Evolutionary conservation across 92 coral and sea anemone genomes (phyloP).

Genomic region (Blastomussa wellsi): DNA sequence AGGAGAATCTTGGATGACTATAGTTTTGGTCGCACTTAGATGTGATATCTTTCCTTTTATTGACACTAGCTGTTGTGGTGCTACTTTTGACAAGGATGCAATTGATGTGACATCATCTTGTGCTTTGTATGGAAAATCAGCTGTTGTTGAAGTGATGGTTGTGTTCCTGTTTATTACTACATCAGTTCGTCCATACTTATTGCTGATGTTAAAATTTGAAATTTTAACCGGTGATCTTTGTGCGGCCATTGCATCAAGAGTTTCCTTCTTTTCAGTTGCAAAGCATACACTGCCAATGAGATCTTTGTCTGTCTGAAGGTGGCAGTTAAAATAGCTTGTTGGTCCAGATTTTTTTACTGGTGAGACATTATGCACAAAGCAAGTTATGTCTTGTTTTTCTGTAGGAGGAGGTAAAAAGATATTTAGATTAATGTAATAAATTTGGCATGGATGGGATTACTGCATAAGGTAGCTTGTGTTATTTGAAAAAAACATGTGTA

Average conservation of each 20-base stretch:
- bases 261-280: constrained; percentile 55
- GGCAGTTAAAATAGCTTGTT: constrained; percentile 60
- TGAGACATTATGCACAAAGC: constrained; percentile 59
- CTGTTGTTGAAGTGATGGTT: constrained; percentile 38
- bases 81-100: constrained; percentile 63
- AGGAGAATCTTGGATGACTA: constrained; percentile 38
- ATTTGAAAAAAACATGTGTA: constrained; percentile 35
- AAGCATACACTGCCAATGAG: constrained; percentile 50
- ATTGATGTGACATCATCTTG: constrained; percentile 47
- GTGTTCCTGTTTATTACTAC: constrained; percentile 55
- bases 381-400: constrained; percentile 41
- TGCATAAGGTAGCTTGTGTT: constrained; percentile 39
- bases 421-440: constrained; percentile 30
- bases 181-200: constrained; percentile 60
- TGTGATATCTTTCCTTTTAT: constrained; percentile 54
- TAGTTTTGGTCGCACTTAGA: constrained; percentile 46
- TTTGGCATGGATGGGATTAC: constrained; percentile 42
- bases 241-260: constrained; percentile 53
- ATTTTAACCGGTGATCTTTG: constrained; percentile 72
- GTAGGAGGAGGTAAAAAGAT: constrained; percentile 35
- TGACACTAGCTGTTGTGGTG: constrained; percentile 46
- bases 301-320: constrained; percentile 50
- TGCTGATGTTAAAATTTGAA: constrained; percentile 49
- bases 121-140: constrained; percentile 36
- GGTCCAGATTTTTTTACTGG: constrained; percentile 59